Percentiles rank a stretch among this genome's conserved stretches.
These are phyloP conservation scores for Platycheirus albimanus DNA, from an alignment of 2,888 invertebrate species.

Conservation along the genomic window DNA sequence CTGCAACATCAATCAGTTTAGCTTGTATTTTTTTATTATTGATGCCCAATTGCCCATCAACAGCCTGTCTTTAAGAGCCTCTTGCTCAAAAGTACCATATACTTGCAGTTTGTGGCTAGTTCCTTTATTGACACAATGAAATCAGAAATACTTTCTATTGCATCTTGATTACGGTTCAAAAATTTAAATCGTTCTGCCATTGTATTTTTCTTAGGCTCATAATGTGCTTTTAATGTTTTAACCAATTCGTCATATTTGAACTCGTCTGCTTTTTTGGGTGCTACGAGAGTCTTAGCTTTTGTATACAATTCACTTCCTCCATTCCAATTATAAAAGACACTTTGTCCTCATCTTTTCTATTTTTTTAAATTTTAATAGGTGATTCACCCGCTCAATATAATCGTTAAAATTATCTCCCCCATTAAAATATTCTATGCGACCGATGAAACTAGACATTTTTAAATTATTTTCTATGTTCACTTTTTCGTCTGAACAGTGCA, in stretches of 20 bases:
- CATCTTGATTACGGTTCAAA: conserved; percentile 15
- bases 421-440: conserved; percentile 19
- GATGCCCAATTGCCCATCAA: conserved; percentile 29
- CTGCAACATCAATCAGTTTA: conserved; percentile 26
- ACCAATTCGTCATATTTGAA: conserved; percentile 13
- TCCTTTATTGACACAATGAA: conserved; percentile 21
- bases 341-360: background rate
- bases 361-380: conserved; percentile 4
- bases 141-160: conserved; percentile 13
- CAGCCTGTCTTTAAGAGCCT: conserved; percentile 20
- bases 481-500: too few species aligned
- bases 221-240: conserved; percentile 12
- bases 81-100: conserved; percentile 1
- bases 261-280: conserved; percentile 18
- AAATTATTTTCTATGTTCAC: too few species aligned
- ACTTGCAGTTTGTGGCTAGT: conserved; percentile 4
- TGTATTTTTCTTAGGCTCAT: too few species aligned
- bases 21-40: conserved; percentile 8
- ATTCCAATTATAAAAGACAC: background rate
- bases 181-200: conserved; percentile 40
- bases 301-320: conserved; percentile 19
- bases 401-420: background rate
- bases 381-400: background rate
- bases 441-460: conserved; percentile 2
- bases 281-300: conserved; percentile 30